Evolutionary conservation across 1,140 invertebrate species (phyloP), one percentile per base, ranked within the genome.

Genomic region (Cyphomyrmex costatus): DNA sequence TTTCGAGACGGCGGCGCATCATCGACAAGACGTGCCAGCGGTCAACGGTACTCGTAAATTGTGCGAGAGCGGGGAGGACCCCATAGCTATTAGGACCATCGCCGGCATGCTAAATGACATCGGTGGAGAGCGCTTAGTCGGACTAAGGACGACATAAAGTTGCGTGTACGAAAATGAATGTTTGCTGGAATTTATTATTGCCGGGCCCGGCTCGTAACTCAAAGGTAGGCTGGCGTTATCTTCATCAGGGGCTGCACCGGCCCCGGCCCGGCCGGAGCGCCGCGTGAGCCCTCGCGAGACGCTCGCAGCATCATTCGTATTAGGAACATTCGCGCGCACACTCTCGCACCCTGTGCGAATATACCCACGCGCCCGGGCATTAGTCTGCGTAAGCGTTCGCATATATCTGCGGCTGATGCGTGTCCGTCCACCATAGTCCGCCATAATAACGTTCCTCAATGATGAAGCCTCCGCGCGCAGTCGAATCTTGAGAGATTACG

Each of bases 101-200:
- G 92, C 89, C 86, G 88, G 89, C 89, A 93, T 94, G 93, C 93
- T 94, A 95, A 95, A 95, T 94, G 94, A 95, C 94, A 93, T 93
- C 91, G 92, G 79, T 68, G 91, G 89, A 89, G 91, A 91, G 91
- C 92, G 93, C 94, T 95, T 95, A 95, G 93, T 93, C 90, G 89
- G 84, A 90, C 92, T 94, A 94, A 95, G 94, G 92, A 94, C 92
- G 94, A 92, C 93, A 95, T 95, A 95, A 95, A 95, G 92, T 95
- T 94, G 94, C 93, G 93, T 95, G 92, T 93, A 95, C 94, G 94
- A 95, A 95, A 95, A 95, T 95, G 93, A 95, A 95, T 95, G 94
- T 94, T 95, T 94, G 92, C 90, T 90, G 93, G 93, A 95, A 95
- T 95, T 95, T 95, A 95, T 95, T 95, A 95, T 94, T 92, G 93